Conservation (phyloP, 2,888 invertebrate genomes). For the Penaeus monodon region DNA sequence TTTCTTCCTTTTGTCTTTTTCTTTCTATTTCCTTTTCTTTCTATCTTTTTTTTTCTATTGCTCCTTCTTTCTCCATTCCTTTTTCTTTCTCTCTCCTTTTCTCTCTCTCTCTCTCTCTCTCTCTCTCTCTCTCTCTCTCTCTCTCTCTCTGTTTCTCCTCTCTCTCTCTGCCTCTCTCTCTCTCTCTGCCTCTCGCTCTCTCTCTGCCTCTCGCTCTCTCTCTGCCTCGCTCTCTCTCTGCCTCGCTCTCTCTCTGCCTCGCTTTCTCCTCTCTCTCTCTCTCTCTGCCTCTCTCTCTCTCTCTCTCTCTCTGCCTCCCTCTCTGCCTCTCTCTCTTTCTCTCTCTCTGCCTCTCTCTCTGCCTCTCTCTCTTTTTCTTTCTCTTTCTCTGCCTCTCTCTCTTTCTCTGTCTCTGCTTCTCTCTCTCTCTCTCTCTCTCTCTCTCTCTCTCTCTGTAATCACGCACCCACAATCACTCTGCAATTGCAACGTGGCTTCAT, state of each 20-base stretch:
- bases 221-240: no score
- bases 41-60: background rate
- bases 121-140: background rate
- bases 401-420: no score
- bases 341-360: background rate
- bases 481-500: background rate
- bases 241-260: no score
- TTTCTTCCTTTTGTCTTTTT: background rate
- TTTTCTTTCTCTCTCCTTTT: conserved; percentile 2
- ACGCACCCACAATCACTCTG: background rate
- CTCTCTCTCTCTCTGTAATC: background rate
- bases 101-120: background rate
- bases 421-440: background rate
- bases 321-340: background rate
- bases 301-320: conserved; percentile 7
- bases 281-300: background rate
- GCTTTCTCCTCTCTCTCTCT: background rate
- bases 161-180: background rate
- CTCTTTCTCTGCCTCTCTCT: no score
- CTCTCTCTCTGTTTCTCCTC: background rate
- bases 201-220: background rate
- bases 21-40: background rate
- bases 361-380: background rate
- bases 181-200: conserved; percentile 3
- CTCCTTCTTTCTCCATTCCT: background rate